Evolutionary conservation across 2,888 invertebrate species (phyloP).

Genomic region (Rhopalosiphum nymphaeae): DNA sequence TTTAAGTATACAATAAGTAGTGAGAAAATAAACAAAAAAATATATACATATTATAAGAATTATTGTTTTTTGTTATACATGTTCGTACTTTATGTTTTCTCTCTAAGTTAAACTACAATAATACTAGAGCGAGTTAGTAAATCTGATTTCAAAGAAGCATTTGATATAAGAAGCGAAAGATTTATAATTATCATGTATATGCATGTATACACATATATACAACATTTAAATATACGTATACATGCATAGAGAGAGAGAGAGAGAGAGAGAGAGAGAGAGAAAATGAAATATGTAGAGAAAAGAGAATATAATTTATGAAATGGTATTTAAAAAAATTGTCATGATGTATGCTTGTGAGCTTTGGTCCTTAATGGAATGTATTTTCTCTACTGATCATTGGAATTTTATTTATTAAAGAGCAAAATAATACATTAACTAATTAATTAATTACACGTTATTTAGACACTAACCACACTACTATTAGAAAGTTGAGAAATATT

Average conservation of each 20-base stretch:
- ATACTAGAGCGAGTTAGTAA: conserved; percentile 43
- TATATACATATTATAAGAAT: conserved; percentile 46
- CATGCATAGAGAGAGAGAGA: background rate
- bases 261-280: conserved; percentile 5
- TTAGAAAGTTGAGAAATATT: conserved; percentile 60
- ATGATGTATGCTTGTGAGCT: conserved; percentile 59
- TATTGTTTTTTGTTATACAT: conserved; percentile 49
- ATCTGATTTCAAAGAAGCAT: conserved; percentile 56
- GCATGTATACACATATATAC: background rate
- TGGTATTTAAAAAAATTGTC: conserved; percentile 54
- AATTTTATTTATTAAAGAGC: conserved; percentile 51
- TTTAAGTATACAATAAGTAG: conserved; percentile 58
- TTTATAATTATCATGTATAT: background rate
- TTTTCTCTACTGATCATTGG: conserved; percentile 63
- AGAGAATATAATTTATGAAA: conserved; percentile 49
- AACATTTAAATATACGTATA: background rate
- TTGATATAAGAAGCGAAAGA: conserved; percentile 57
- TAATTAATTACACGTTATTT: conserved; percentile 51
- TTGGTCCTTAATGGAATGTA: conserved; percentile 65
- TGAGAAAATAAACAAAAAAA: conserved; percentile 51
- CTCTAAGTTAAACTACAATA: conserved; percentile 50
- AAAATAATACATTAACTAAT: conserved; percentile 60
- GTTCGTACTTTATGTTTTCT: conserved; percentile 38
- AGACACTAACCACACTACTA: conserved; percentile 62
- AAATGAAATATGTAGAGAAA: conserved; percentile 14